Base-by-base conservation (phyloP, 1,140 invertebrate genomes). In the Amyelois transitella region DNA sequence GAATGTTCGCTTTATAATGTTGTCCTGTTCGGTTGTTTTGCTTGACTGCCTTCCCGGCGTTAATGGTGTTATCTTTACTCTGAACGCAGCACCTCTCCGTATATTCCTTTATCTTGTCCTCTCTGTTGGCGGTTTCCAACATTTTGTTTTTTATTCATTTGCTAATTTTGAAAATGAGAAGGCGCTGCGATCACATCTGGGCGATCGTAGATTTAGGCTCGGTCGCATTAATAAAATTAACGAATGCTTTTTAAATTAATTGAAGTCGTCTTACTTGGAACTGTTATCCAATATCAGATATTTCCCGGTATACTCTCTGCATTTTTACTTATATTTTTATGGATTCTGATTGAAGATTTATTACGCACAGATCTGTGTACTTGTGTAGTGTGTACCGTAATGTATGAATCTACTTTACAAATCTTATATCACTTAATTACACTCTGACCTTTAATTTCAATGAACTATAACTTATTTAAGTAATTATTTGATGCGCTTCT, bases 111-210 rank as follows among this genome's bases (percentile, higher is more conserved):
- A 87, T 87, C 84, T 85, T 85, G 81, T 83, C 77, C 66, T 58
- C 77, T 81, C 77, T 73, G 78, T 72, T 83, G 75, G 80, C 78
- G 78, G 77, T 75, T 72, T 54, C 51, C 60, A 57, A 47, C 21
- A 55, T 55, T 69, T 72, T 66, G 52, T 66, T 64, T 64, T 81
- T 78, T 78, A 81, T 78, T 78, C 79, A 79, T 87, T 85, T 85
- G 81, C 84, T 84, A 87, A 87, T 87, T 87, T 87, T 72, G 84
- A 87, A 85, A 85, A 87, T 84, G 82, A 87, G 81, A 81, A 81
- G 80, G 77, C 72, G 63, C 69, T 65, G 67, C 71, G 81, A 86
- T 86, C 73, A 72, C 65, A 83, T 86, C 80, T 54, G 50, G 48
- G 55, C 60, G 84, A 87, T 87, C 76, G 80, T 84, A 87, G 80